Conservation (phyloP, 2,797 vertebrate species). For the Perodicticus potto region DNA sequence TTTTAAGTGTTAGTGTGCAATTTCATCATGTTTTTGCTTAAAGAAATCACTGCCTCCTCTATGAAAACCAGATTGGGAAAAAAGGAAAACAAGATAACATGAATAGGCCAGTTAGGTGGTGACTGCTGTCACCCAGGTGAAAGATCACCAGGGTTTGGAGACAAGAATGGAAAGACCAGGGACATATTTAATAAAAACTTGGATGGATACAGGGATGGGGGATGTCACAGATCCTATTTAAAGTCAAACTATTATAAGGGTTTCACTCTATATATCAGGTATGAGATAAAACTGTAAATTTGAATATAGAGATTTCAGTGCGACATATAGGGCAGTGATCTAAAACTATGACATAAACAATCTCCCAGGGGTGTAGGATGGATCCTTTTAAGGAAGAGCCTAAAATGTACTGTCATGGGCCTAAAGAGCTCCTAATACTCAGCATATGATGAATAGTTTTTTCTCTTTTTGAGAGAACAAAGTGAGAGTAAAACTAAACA, state of each 20-base stretch:
- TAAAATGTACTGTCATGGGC: neutral
- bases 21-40: conserved; percentile 9
- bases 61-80: neutral
- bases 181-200: neutral
- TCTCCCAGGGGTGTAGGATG: neutral
- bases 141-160: neutral
- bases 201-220: neutral
- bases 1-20: neutral
- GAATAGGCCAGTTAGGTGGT: neutral
- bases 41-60: conserved; percentile 12
- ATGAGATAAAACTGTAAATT: neutral
- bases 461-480: conserved; percentile 33
- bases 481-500: conserved; percentile 48
- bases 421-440: neutral
- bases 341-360: neutral
- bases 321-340: neutral
- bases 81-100: neutral
- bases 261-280: neutral
- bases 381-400: neutral
- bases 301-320: neutral
- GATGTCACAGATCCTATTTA: neutral
- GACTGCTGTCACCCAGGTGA: neutral
- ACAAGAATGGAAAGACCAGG: neutral
- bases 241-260: neutral
- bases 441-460: neutral